phyloP scores from a whole-genome alignment of 2,113 vertebrate species.

The Crotalus viridis region DNA sequence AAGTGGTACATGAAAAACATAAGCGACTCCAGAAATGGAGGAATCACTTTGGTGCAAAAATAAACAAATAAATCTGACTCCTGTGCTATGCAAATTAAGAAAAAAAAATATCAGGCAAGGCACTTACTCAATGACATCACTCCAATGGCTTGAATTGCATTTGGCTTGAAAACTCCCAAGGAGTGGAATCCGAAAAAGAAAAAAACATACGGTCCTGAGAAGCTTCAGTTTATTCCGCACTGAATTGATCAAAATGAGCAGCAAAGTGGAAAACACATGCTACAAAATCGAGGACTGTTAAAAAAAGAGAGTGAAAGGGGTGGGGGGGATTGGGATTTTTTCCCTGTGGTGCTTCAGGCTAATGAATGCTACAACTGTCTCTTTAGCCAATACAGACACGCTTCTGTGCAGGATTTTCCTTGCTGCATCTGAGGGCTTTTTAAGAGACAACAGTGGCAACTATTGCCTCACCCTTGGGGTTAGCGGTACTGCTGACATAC shows the following conservation, averaged over 20 bases:
- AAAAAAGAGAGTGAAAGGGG: background rate
- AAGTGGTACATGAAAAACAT: background rate
- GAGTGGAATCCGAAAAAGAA: conserved; percentile 75
- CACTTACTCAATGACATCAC: conserved; percentile 95
- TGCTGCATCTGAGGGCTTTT: background rate
- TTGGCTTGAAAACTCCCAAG: conserved; percentile 90
- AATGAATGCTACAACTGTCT: background rate
- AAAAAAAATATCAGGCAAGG: conserved; percentile 11
- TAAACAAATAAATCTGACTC: background rate
- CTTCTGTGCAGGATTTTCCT: background rate
- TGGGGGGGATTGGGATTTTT: no score
- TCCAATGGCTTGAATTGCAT: conserved; percentile 85
- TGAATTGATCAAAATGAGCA: background rate
- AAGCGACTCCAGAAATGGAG: conserved; percentile 1
- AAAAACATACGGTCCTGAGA: conserved; percentile 29
- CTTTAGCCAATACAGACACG: background rate
- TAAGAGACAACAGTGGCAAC: background rate
- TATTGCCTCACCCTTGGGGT: background rate
- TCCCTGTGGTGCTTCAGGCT: background rate
- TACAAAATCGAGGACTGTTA: background rate
- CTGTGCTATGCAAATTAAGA: background rate
- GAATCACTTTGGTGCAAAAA: background rate
- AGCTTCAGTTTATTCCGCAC: background rate
- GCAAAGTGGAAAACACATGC: background rate
- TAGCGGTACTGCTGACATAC: background rate